A percentile compares a stretch with the other conserved stretches of the same genome.
phyloP scores from a whole-genome alignment of 1,140 invertebrate species.

The Aphidius ervi region DNA sequence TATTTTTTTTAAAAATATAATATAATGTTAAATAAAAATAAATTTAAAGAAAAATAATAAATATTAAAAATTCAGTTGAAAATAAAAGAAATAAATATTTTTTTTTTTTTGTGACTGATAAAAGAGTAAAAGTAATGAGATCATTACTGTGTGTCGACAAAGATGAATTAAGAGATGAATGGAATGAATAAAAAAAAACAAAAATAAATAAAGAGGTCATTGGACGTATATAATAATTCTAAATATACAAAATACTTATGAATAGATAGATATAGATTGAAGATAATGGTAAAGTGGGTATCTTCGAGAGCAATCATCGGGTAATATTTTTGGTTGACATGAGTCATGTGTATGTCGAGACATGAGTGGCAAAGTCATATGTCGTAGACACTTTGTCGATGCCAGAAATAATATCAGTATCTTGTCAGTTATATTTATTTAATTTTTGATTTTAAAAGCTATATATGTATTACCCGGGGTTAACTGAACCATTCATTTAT shows the following conservation, averaged over 20 bases:
- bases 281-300: too few species aligned
- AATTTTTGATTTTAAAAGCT: too few species aligned
- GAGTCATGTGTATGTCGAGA: conserved; percentile 35
- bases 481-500: conserved; percentile 31
- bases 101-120: too few species aligned
- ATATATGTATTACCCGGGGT: conserved; percentile 22
- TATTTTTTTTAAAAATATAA: not conserved
- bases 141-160: not conserved
- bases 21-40: too few species aligned
- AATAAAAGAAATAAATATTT: too few species aligned
- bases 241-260: too few species aligned
- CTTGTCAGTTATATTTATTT: conserved; percentile 21
- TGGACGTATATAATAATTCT: too few species aligned
- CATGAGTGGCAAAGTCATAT: too few species aligned
- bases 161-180: conserved; percentile 3
- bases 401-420: conserved; percentile 48
- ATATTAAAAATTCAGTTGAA: not conserved
- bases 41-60: not conserved
- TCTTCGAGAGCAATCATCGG: conserved; percentile 26
- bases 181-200: not conserved
- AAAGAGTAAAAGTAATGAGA: too few species aligned
- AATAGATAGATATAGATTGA: too few species aligned
- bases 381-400: conserved; percentile 33
- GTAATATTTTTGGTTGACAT: conserved; percentile 39
- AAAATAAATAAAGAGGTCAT: too few species aligned